Base-by-base conservation (phyloP, 2,797 vertebrate genomes). In the Thunnus albacares region DNA sequence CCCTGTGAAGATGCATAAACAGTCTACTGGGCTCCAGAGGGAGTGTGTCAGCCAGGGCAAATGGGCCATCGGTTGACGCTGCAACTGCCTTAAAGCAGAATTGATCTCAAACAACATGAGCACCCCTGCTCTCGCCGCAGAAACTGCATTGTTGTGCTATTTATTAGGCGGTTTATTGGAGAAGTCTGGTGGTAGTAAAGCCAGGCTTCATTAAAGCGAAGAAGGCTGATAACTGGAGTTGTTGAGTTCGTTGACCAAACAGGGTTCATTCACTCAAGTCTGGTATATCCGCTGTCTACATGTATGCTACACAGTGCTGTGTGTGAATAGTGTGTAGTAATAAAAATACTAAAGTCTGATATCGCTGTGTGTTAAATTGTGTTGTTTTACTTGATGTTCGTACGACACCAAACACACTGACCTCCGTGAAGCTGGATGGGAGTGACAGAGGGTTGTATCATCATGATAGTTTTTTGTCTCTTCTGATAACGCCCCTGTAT, bases 121-220 rank as follows among this genome's bases (percentile, higher is more conserved):
- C 67, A 35, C 75, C 22, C 5, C 68, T 70, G 61, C 81, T 70
- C 68, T 83, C 71, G 30, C 81, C 84, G 78, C 84, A 81, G 71
- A 82, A 63, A 53, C 85, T 72, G 72, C 71, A 56, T 81, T 82
- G 82, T 86, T 79, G 66, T 75, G 81, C 83, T 86, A 72, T 90
- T 89, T 89, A 91, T 88, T 89, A 81, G 66, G 57, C 67, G 6
- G 47, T 90, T 90, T 90, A 89, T 86, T 85, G 84, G 84, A 78
- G 82, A 77, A 66, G 75, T 86, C 87, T 77, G 84, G 75, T 78
- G 76, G 77, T 79, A 72, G 81, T 89, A 84, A 88, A 90, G 77
- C 22, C 74, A 56, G 80, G 74, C 83, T 82, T 83, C 82, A 90
- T 90, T 88, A 90, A 83, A 87, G 71, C 5, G 47, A 83, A 72